Conservation (phyloP, 1,140 invertebrate genomes). For the Metopolophium dirhodum region DNA sequence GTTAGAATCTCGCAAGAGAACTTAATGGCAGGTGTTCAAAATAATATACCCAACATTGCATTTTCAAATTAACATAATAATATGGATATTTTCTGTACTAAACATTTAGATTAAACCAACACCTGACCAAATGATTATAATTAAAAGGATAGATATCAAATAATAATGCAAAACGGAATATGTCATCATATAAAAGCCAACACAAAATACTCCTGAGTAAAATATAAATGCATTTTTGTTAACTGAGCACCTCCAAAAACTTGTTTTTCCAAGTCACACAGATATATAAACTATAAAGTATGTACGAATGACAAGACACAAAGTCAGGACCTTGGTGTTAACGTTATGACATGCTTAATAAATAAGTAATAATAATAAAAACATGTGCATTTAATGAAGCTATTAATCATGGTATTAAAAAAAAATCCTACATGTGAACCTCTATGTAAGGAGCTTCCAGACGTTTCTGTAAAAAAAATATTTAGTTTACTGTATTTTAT, state of each 20-base stretch:
- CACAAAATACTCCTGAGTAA: background rate
- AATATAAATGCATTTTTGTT: background rate
- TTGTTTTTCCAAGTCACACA: background rate
- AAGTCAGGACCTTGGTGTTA: background rate
- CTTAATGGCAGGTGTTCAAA: background rate
- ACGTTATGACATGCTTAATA: background rate
- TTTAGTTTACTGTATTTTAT: background rate
- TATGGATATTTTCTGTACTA: background rate
- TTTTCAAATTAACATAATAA: conserved; percentile 11
- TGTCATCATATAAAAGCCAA: background rate
- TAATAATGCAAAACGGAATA: background rate
- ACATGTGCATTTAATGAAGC: background rate
- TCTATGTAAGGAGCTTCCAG: too few relatives aligned
- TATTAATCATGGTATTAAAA: too few relatives aligned
- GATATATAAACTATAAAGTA: background rate
- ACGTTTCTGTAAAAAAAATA: background rate
- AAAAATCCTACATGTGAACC: too few relatives aligned
- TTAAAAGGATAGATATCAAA: background rate
- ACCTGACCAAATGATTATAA: background rate
- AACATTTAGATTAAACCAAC: background rate
- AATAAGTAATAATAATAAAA: background rate
- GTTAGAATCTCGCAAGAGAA: background rate
- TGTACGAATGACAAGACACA: too few relatives aligned
- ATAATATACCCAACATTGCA: background rate
- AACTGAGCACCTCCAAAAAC: background rate